Conservation (phyloP, 2,888 invertebrate species). For the Balanococcus diminutus region DNA sequence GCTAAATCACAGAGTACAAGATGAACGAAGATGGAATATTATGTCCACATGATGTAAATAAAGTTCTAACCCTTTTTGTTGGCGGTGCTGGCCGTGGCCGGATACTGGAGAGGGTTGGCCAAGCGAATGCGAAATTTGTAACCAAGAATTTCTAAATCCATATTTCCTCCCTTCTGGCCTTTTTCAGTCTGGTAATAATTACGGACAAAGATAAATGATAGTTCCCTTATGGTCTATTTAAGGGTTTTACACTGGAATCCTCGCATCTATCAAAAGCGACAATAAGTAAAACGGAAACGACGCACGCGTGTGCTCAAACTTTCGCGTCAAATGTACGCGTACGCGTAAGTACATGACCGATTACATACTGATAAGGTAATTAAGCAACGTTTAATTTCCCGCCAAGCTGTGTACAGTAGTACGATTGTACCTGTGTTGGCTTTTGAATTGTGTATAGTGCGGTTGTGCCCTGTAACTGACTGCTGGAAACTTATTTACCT, state of each 20-base stretch:
- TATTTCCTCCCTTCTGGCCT: constrained; percentile 37
- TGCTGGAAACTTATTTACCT: neutral
- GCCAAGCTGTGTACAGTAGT: too few species aligned
- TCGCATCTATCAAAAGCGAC: constrained; percentile 40
- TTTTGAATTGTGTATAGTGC: constrained; percentile 7
- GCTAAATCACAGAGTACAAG: neutral
- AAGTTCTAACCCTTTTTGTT: constrained; percentile 28
- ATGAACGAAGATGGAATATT: neutral
- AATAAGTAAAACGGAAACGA: constrained; percentile 41
- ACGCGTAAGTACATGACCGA: constrained; percentile 38
- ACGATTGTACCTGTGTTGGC: neutral
- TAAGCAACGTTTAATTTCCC: constrained; percentile 26
- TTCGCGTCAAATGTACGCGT: constrained; percentile 26
- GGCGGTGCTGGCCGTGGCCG: neutral
- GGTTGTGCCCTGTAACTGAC: neutral
- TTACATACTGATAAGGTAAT: constrained; percentile 43
- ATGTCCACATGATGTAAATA: constrained; percentile 18
- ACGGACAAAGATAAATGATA: constrained; percentile 43
- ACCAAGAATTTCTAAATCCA: constrained; percentile 43
- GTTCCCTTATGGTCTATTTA: constrained; percentile 44
- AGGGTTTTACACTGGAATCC: constrained; percentile 21
- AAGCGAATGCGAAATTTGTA: constrained; percentile 20
- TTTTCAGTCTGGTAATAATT: constrained; percentile 32
- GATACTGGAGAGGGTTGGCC: neutral
- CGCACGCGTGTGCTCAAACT: constrained; percentile 33